These are phyloP conservation scores for Drosophila mimetica DNA, from an alignment of 2,888 invertebrate species.

Conservation along the genomic window DNA sequence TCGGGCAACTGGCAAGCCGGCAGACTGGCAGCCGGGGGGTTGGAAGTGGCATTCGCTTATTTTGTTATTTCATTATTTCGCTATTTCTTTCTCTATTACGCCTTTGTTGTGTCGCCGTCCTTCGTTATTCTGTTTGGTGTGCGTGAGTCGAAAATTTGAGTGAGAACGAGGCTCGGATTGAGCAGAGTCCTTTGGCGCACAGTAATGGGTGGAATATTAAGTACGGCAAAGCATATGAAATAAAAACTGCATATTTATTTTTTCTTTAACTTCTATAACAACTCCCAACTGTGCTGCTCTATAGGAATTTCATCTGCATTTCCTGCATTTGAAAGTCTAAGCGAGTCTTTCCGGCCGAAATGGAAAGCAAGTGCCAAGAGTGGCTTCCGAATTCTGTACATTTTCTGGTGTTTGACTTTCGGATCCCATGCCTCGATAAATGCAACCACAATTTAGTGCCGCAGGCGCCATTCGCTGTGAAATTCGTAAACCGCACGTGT, in stretches of 20 bases:
- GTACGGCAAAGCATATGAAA: neutral
- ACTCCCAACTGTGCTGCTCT: constrained; percentile 18
- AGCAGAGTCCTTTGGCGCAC: constrained; percentile 20
- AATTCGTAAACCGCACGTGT: constrained; percentile 64
- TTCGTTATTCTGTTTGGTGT: constrained; percentile 30
- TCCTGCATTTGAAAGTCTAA: constrained; percentile 32
- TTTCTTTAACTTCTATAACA: neutral
- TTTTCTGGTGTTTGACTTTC: constrained; percentile 42
- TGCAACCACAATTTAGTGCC: constrained; percentile 28
- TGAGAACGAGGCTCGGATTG: constrained; percentile 16
- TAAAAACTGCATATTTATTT: too few relatives aligned
- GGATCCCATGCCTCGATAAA: constrained; percentile 42
- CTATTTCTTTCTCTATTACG: constrained; percentile 75
- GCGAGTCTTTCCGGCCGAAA: constrained; percentile 4
- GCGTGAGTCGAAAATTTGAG: constrained; percentile 34
- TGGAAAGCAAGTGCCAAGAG: constrained; percentile 56
- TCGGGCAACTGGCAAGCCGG: constrained; percentile 50
- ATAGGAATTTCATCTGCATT: constrained; percentile 58
- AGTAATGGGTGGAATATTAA: constrained; percentile 33
- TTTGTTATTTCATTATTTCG: constrained; percentile 78
- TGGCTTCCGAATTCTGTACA: constrained; percentile 10
- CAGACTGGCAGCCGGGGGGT: constrained; percentile 51
- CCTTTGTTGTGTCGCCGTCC: constrained; percentile 70
- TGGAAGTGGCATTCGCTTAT: constrained; percentile 64
- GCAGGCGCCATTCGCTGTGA: constrained; percentile 57